These are phyloP conservation scores for Euphysa ruthae DNA, from an alignment of 30 jellyfish, hydroid and myxozoan species.

Conservation along the genomic window DNA sequence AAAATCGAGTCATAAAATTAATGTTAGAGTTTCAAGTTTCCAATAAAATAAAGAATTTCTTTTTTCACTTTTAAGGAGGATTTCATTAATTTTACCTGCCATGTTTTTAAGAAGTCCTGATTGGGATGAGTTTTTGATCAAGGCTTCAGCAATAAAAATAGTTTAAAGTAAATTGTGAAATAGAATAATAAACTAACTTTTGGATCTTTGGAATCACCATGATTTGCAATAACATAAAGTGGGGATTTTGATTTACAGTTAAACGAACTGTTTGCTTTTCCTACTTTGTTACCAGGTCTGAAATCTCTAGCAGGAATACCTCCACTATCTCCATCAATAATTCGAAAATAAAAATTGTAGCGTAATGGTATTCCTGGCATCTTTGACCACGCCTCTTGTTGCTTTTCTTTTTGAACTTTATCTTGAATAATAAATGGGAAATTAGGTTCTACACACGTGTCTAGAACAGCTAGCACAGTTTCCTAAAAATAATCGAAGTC, in stretches of 20 bases:
- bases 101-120: too few relatives aligned
- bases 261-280: conserved; percentile 13
- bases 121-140: too few relatives aligned
- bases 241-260: conserved; percentile 37
- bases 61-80: too few relatives aligned
- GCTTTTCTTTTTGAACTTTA: conserved; percentile 18
- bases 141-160: too few relatives aligned
- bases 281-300: conserved; percentile 9
- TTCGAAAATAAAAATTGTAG: conserved; percentile 58
- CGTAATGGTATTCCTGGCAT: conserved; percentile 72
- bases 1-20: too few relatives aligned
- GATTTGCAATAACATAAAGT: conserved; percentile 13
- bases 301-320: conserved; percentile 59
- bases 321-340: conserved; percentile 63
- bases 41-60: too few relatives aligned
- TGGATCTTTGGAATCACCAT: neutral
- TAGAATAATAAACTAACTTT: too few relatives aligned
- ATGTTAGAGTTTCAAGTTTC: too few relatives aligned
- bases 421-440: conserved; percentile 59
- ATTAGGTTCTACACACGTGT: conserved; percentile 67
- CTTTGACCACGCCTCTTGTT: conserved; percentile 65
- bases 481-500: too few relatives aligned
- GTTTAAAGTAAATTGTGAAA: too few relatives aligned
- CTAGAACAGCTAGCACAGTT: conserved; percentile 69
- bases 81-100: too few relatives aligned